phyloP scores from a whole-genome alignment of 2,888 invertebrate species.

The Harmothoe impar region DNA sequence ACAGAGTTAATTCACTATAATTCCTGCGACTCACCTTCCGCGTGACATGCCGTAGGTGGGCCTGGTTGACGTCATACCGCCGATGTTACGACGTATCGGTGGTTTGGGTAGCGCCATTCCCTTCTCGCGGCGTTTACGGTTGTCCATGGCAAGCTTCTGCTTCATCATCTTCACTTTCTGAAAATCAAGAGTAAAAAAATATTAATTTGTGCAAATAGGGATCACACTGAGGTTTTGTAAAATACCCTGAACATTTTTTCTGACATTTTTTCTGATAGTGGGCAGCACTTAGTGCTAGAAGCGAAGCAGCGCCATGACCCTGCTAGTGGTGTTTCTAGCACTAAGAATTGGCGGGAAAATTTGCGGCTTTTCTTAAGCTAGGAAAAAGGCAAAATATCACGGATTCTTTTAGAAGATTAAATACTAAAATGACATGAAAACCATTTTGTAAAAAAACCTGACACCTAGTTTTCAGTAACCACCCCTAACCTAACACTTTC shows the following conservation, averaged over 20 bases:
- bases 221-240: neutral
- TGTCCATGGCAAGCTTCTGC: constrained; percentile 55
- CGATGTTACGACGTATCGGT: neutral
- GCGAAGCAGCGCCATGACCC: no score
- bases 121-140: constrained; percentile 55
- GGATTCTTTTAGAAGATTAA: no score
- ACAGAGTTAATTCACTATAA: no score
- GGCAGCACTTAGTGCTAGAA: no score
- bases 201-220: neutral
- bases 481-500: no score
- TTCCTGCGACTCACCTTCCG: neutral
- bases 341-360: no score
- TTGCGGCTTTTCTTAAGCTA: no score
- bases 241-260: neutral
- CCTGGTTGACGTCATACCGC: neutral
- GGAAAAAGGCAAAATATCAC: no score
- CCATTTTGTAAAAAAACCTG: no score
- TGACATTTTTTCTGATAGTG: neutral
- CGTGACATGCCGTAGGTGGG: neutral
- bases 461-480: no score
- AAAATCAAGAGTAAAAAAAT: neutral
- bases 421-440: no score
- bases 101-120: constrained; percentile 53
- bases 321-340: no score
- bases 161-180: constrained; percentile 52